phyloP scores from a whole-genome alignment of 1,140 invertebrate species.

The Linepithema humile region DNA sequence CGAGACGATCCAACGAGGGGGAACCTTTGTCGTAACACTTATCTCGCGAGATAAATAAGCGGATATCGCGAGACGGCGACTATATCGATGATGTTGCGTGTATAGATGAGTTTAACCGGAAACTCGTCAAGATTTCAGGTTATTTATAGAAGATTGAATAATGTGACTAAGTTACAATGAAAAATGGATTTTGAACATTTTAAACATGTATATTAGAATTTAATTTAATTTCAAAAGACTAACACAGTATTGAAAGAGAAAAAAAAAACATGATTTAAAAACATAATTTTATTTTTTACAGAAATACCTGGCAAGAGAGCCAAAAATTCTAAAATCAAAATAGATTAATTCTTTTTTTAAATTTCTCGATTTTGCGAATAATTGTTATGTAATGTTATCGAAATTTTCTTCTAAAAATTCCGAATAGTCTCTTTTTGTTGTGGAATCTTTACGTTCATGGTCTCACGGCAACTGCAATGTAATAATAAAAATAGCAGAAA shows the following conservation, averaged over 20 bases:
- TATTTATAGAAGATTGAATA: not conserved
- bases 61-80: slow-evolving; percentile 14
- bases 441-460: not conserved
- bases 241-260: not conserved
- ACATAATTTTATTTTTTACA: not conserved
- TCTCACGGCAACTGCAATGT: not conserved
- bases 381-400: not conserved
- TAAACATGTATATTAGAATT: no score
- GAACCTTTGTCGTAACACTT: slow-evolving; percentile 29
- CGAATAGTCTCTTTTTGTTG: not conserved
- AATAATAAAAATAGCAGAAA: slow-evolving; percentile 8
- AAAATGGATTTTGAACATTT: not conserved
- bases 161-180: no score
- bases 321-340: not conserved
- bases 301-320: not conserved
- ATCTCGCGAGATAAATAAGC: slow-evolving; percentile 50
- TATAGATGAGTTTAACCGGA: not conserved
- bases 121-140: not conserved
- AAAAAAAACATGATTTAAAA: not conserved
- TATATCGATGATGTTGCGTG: not conserved
- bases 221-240: not conserved
- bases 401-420: not conserved
- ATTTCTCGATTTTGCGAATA: no score
- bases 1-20: not conserved
- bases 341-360: not conserved